Conservation (phyloP, 2,113 vertebrate genomes). For the Bolborhynchus lineola region DNA sequence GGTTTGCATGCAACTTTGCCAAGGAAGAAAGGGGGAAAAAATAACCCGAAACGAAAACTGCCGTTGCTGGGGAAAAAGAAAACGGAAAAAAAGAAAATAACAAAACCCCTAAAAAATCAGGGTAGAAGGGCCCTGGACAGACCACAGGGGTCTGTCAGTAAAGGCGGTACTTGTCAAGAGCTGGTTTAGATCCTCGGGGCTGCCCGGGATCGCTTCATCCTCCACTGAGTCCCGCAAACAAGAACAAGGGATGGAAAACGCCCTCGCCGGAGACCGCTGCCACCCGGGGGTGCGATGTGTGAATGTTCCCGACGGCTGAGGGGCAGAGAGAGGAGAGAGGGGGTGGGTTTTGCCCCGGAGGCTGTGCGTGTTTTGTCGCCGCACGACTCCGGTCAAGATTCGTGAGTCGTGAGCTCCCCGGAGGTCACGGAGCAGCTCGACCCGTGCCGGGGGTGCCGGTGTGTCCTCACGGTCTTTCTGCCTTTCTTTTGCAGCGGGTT, state of each 20-base stretch:
- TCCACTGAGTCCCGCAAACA: not conserved
- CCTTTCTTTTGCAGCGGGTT: constrained; percentile 73
- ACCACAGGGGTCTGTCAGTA: not conserved
- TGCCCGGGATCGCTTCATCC: not conserved
- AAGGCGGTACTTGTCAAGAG: not conserved
- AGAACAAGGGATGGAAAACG: not conserved
- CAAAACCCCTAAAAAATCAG: not conserved
- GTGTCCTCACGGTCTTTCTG: not conserved
- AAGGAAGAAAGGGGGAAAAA: not conserved
- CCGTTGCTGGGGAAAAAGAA: not conserved
- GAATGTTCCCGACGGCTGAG: not conserved
- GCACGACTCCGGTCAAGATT: not conserved
- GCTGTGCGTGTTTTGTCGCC: not conserved
- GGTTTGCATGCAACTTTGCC: not conserved
- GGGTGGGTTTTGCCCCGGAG: not conserved
- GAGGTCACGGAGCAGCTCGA: not conserved
- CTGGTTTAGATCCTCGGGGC: not conserved
- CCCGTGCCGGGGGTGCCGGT: not conserved
- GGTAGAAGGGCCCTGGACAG: not conserved
- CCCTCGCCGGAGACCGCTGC: not conserved
- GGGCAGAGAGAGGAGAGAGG: not conserved
- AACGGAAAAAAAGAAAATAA: not conserved
- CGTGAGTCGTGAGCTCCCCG: not conserved
- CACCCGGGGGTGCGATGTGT: not conserved
- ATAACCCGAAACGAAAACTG: not conserved